These are phyloP conservation scores for Orchestia grillus DNA, from an alignment of 1,140 invertebrate genomes.

Conservation along the genomic window DNA sequence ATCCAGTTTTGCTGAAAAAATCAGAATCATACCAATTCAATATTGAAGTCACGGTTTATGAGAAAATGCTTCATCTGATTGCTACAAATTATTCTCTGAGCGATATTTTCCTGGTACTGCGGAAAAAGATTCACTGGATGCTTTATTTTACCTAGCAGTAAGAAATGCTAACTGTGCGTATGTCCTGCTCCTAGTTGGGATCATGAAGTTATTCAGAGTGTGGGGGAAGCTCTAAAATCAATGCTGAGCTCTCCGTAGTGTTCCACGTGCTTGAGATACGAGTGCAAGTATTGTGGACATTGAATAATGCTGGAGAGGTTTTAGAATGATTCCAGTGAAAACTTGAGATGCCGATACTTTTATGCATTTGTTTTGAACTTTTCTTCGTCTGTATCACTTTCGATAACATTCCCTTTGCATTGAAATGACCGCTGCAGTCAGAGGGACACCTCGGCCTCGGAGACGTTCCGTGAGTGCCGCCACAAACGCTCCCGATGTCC, in stretches of 20 bases:
- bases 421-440: not conserved
- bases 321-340: not conserved
- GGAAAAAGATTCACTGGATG: not conserved
- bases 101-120: not conserved
- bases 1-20: not conserved
- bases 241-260: not conserved
- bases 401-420: not conserved
- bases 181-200: not conserved
- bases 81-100: not conserved
- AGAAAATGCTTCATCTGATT: not conserved
- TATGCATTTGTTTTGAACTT: not conserved
- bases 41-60: not conserved
- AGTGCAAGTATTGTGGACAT: no score
- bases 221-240: not conserved
- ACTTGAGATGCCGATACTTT: not conserved
- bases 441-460: not conserved
- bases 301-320: not conserved
- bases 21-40: not conserved
- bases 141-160: no score
- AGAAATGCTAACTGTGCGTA: not conserved
- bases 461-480: not conserved
- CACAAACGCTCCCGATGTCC: not conserved
- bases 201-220: not conserved
- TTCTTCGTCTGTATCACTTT: not conserved
- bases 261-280: no score